phyloP scores from a whole-genome alignment of 2,888 invertebrate species.

The Protonemura montana region DNA sequence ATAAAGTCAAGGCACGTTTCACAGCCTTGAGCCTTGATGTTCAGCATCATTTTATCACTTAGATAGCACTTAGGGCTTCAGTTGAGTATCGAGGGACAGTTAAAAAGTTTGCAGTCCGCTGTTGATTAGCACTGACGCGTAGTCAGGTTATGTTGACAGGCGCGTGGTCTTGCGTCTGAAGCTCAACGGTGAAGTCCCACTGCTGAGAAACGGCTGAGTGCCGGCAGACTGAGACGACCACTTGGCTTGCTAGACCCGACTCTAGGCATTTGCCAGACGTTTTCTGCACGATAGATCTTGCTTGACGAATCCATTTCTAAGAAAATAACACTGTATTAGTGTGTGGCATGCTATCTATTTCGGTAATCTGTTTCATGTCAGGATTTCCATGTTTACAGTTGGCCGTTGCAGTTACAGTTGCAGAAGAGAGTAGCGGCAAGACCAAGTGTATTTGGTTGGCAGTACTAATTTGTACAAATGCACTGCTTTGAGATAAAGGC shows the following conservation, averaged over 20 bases:
- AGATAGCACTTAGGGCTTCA: not conserved
- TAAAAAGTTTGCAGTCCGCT: not conserved
- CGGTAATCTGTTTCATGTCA: too few relatives aligned
- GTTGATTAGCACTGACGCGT: not conserved
- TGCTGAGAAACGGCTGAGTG: slow-evolving; percentile 56
- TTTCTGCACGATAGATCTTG: slow-evolving; percentile 55
- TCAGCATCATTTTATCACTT: not conserved
- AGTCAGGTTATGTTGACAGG: slow-evolving; percentile 46
- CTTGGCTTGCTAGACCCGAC: slow-evolving; percentile 53
- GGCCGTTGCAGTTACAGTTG: too few relatives aligned
- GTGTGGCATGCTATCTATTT: too few relatives aligned
- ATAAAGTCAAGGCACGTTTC: slow-evolving; percentile 29
- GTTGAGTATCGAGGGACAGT: not conserved
- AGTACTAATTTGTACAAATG: too few relatives aligned
- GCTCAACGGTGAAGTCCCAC: slow-evolving; percentile 58
- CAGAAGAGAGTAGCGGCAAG: too few relatives aligned
- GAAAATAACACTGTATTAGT: too few relatives aligned
- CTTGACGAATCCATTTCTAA: slow-evolving; percentile 56
- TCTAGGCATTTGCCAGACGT: slow-evolving; percentile 56
- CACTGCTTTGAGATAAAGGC: too few relatives aligned
- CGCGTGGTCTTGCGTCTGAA: slow-evolving; percentile 51
- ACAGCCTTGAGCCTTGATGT: slow-evolving; percentile 7
- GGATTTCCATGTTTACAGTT: too few relatives aligned
- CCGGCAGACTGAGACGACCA: slow-evolving; percentile 55
- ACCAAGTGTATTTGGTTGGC: too few relatives aligned